Evolutionary conservation across 23 tunicate species (phyloP).

Genomic region (Ascidia mentula): DNA sequence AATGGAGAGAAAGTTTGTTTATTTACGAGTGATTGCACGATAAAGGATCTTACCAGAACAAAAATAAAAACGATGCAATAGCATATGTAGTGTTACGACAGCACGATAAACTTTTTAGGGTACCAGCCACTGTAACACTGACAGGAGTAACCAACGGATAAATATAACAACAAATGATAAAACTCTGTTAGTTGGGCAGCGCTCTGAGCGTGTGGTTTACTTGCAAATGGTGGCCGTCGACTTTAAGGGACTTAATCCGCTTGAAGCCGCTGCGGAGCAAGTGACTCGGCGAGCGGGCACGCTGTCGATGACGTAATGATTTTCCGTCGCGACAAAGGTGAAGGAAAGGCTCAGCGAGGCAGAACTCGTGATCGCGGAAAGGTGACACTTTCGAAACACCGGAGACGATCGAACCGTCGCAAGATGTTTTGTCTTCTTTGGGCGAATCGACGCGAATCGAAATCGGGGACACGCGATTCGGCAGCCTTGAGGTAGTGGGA

Average conservation of each 20-base stretch:
- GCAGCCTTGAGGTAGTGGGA: neutral
- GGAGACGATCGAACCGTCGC: neutral
- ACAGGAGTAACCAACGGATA: neutral
- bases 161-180: neutral
- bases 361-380: conserved; percentile 47
- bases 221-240: conserved; percentile 15
- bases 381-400: neutral
- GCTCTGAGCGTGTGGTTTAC: conserved; percentile 2
- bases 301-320: conserved; percentile 24
- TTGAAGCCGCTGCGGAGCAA: conserved; percentile 57
- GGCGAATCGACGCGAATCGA: neutral
- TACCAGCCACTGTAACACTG: neutral
- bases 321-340: conserved; percentile 63
- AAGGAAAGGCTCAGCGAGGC: conserved; percentile 76
- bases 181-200: neutral
- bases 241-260: conserved; percentile 41
- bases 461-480: neutral
- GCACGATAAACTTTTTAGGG: neutral
- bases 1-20: no score
- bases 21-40: neutral
- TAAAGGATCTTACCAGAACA: no score
- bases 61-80: no score
- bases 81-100: no score
- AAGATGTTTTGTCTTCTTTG: neutral
- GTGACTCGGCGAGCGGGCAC: conserved; percentile 49